phyloP scores from a whole-genome alignment of 2,797 vertebrate species.

The Mastacembelus armatus region DNA sequence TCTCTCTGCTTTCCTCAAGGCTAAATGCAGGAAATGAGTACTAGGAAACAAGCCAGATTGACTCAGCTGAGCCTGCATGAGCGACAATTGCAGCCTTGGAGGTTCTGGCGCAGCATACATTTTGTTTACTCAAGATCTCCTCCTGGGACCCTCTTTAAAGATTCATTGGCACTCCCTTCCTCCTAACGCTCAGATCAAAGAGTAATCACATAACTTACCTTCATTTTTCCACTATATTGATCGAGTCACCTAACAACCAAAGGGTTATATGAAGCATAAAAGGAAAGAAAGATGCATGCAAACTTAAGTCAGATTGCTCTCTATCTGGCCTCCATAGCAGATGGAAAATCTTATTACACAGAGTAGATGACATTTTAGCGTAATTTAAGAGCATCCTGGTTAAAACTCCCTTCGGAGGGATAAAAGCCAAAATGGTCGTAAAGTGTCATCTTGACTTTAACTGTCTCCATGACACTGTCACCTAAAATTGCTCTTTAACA shows the following conservation, averaged over 20 bases:
- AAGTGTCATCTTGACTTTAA: conserved; percentile 10
- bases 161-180: conserved; percentile 55
- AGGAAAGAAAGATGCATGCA: conserved; percentile 2
- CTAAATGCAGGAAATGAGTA: conserved; percentile 78
- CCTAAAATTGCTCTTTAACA: conserved; percentile 19
- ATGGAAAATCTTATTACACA: neutral
- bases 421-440: conserved; percentile 3
- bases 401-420: neutral
- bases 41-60: conserved; percentile 65
- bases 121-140: conserved; percentile 57
- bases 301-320: neutral
- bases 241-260: conserved; percentile 18
- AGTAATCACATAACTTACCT: conserved; percentile 33
- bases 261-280: conserved; percentile 15
- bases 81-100: conserved; percentile 55
- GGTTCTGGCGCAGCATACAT: conserved; percentile 33
- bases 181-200: conserved; percentile 52
- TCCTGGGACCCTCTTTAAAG: conserved; percentile 53
- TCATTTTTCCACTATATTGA: conserved; percentile 30
- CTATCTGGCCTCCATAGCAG: neutral
- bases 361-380: neutral
- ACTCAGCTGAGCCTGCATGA: conserved; percentile 60
- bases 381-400: neutral
- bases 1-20: conserved; percentile 66
- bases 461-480: conserved; percentile 18